Percentiles rank a stretch among this genome's conserved stretches.
Conservation (phyloP, 1,140 invertebrate genomes). For the Drosophila sp. region DNA sequence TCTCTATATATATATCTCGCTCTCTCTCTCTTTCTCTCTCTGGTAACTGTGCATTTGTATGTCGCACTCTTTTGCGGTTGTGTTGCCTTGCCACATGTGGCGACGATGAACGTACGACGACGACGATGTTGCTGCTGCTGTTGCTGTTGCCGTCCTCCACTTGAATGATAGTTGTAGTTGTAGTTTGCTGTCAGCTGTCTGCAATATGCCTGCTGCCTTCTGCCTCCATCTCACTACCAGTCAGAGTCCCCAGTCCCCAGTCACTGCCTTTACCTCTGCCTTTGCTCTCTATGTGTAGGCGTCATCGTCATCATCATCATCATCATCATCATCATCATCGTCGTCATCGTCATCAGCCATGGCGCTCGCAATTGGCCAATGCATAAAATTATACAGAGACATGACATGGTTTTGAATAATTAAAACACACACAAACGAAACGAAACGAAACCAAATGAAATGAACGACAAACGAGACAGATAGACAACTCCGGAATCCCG, state of each 20-base stretch:
- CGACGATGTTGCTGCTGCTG: not conserved
- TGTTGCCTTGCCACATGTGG: constrained; percentile 54
- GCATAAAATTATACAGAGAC: constrained; percentile 82
- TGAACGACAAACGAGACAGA: constrained; percentile 27
- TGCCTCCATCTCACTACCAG: constrained; percentile 12
- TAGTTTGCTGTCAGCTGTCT: constrained; percentile 57
- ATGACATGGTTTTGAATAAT: constrained; percentile 83
- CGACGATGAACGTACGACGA: constrained; percentile 7
- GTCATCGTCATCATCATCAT: constrained; percentile 53
- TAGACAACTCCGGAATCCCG: constrained; percentile 39
- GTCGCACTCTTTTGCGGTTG: constrained; percentile 50
- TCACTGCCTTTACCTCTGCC: not conserved
- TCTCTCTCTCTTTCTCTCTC: constrained; percentile 42
- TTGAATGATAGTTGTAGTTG: constrained; percentile 49
- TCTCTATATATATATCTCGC: constrained; percentile 33
- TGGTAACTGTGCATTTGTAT: constrained; percentile 46
- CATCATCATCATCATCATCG: constrained; percentile 38
- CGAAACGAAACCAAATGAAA: constrained; percentile 28
- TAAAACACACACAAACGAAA: constrained; percentile 67
- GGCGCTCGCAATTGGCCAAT: constrained; percentile 74
- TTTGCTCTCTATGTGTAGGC: constrained; percentile 56
- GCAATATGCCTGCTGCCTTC: constrained; percentile 33
- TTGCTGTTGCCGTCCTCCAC: constrained; percentile 11
- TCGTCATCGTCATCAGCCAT: constrained; percentile 34
- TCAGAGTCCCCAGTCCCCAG: not conserved